A percentile compares a stretch with the other conserved stretches of the same genome.
Evolutionary conservation across 2,113 vertebrate genomes (phyloP).

Genomic region (Indri indri): DNA sequence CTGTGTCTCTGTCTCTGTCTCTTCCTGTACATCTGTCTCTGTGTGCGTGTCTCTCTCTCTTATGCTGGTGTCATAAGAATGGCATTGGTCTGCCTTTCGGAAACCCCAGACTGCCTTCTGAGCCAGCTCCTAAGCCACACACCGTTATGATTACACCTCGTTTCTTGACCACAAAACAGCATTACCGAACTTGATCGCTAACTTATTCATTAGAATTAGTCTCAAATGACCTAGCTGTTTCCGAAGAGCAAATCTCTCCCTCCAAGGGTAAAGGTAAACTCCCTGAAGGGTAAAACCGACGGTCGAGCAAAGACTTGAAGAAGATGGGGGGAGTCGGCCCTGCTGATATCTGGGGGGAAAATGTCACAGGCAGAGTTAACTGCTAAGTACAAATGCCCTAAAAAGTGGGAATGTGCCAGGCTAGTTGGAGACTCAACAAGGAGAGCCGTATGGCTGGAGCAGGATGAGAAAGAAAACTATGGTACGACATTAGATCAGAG

Average conservation of each 20-base stretch:
- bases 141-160: background rate
- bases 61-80: background rate
- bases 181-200: background rate
- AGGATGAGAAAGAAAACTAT: background rate
- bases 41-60: background rate
- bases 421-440: background rate
- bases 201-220: constrained; percentile 29
- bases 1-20: background rate
- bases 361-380: background rate
- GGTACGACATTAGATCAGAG: background rate
- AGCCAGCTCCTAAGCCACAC: background rate
- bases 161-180: background rate
- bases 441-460: background rate
- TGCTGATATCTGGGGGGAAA: background rate
- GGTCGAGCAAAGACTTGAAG: background rate
- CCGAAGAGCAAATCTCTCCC: constrained; percentile 4
- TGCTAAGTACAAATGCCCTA: background rate
- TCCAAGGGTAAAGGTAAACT: background rate
- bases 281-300: background rate
- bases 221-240: background rate
- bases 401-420: background rate
- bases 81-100: background rate
- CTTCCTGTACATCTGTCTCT: no score
- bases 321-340: background rate
- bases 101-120: background rate